Conservation (phyloP, 2,113 vertebrate species). For the Pardalotus punctatus region DNA sequence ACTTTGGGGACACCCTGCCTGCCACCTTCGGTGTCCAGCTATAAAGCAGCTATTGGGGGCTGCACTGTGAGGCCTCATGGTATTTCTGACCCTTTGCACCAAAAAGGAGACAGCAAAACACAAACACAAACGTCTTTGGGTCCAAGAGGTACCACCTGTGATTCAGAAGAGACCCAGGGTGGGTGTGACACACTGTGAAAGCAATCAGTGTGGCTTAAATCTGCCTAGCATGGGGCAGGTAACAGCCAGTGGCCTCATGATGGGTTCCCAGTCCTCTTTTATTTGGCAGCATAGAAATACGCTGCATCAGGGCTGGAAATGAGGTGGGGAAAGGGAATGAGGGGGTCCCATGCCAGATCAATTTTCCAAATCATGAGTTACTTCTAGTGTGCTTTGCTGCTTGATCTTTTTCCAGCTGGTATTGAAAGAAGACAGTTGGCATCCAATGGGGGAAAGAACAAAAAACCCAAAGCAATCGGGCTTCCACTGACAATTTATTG, state of each 20-base stretch:
- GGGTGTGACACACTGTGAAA: neutral
- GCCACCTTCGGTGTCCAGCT: rapidly evolving
- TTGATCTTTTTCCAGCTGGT: neutral
- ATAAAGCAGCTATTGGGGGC: neutral
- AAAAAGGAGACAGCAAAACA: neutral
- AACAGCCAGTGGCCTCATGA: neutral
- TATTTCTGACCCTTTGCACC: neutral
- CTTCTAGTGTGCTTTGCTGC: neutral
- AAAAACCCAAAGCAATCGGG: neutral
- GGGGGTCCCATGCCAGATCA: neutral
- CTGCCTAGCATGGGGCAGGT: neutral
- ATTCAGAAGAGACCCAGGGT: neutral
- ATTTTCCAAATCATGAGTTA: neutral
- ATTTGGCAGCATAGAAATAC: neutral
- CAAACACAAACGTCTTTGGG: neutral
- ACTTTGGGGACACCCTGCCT: rapidly evolving
- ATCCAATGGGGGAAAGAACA: neutral
- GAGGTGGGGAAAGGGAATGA: neutral
- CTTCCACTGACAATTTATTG: neutral
- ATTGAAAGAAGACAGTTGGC: neutral
- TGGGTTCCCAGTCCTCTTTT: neutral
- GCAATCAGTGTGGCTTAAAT: neutral
- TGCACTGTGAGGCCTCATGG: rapidly evolving
- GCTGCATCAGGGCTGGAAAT: neutral
- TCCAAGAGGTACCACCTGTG: neutral